Percentiles rank a stretch among this genome's conserved stretches.
Evolutionary conservation across 2,797 vertebrate species (phyloP).

Genomic region (Poecile montanus): DNA sequence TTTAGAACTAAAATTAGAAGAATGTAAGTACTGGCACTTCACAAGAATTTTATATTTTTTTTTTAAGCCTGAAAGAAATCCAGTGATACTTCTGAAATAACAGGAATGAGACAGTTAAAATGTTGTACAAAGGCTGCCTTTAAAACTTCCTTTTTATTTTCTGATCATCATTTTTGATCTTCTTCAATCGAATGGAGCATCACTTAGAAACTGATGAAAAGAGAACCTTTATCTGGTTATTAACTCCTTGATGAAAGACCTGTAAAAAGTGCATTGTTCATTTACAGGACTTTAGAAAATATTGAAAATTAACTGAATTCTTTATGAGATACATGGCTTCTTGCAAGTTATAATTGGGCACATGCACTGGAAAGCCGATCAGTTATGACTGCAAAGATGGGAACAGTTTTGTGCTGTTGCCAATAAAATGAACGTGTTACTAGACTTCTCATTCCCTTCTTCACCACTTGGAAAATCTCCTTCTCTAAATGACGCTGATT

Average conservation of each 20-base stretch:
- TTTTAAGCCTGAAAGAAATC: conserved; percentile 7
- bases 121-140: conserved; percentile 39
- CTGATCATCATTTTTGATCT: conserved; percentile 61
- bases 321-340: conserved; percentile 16
- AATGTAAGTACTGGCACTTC: not conserved
- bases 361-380: not conserved
- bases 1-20: conserved; percentile 9
- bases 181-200: conserved; percentile 48
- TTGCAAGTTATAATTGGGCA: conserved; percentile 36
- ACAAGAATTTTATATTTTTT: not conserved
- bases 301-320: conserved; percentile 41
- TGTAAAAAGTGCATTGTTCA: conserved; percentile 45
- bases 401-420: not conserved
- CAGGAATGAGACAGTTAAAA: conserved; percentile 49
- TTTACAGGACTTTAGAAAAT: conserved; percentile 33
- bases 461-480: not conserved
- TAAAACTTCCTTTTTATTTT: conserved; percentile 63
- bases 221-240: conserved; percentile 49
- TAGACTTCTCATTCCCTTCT: not conserved
- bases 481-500: not conserved
- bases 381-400: not conserved
- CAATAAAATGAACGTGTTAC: not conserved
- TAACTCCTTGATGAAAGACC: conserved; percentile 63
- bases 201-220: conserved; percentile 55
- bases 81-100: conserved; percentile 13